Percentiles rank a stretch among this genome's conserved stretches.
phyloP scores from a whole-genome alignment of 2,888 invertebrate species.

The Idaea aversata region DNA sequence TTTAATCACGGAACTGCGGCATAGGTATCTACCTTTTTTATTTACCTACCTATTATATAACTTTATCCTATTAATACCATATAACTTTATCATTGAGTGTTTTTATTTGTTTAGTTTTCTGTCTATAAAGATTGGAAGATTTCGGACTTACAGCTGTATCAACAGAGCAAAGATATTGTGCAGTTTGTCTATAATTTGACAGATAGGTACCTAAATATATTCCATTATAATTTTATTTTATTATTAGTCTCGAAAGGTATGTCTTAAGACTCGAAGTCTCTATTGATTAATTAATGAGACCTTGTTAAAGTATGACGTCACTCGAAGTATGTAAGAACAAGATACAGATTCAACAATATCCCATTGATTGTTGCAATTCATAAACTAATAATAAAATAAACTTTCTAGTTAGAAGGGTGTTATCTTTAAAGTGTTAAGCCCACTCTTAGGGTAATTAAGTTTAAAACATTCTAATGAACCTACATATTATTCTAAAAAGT shows the following conservation, averaged over 20 bases:
- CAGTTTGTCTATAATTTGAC: too few species aligned
- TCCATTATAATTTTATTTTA: too few species aligned
- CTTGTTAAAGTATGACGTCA: constrained; percentile 7
- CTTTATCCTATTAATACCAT: too few species aligned
- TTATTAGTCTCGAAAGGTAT: too few species aligned
- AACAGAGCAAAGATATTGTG: too few species aligned
- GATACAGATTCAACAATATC: neutral
- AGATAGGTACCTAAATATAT: too few species aligned
- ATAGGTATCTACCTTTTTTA: neutral
- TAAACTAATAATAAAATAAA: neutral
- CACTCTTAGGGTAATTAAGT: too few species aligned
- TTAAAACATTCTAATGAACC: too few species aligned
- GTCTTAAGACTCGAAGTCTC: neutral
- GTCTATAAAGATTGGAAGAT: too few species aligned
- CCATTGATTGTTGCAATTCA: neutral
- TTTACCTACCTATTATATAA: neutral
- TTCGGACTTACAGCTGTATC: too few species aligned
- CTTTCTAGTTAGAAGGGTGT: neutral
- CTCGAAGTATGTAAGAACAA: neutral
- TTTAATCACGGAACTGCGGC: constrained; percentile 1
- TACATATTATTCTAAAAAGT: too few species aligned
- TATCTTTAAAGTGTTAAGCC: too few species aligned
- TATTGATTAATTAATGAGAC: constrained; percentile 12
- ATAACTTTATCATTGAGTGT: neutral
- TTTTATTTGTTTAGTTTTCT: neutral